Percentiles rank a stretch among this genome's conserved stretches.
phyloP scores from a whole-genome alignment of 2,888 invertebrate species.

The Matsumyia berberina region DNA sequence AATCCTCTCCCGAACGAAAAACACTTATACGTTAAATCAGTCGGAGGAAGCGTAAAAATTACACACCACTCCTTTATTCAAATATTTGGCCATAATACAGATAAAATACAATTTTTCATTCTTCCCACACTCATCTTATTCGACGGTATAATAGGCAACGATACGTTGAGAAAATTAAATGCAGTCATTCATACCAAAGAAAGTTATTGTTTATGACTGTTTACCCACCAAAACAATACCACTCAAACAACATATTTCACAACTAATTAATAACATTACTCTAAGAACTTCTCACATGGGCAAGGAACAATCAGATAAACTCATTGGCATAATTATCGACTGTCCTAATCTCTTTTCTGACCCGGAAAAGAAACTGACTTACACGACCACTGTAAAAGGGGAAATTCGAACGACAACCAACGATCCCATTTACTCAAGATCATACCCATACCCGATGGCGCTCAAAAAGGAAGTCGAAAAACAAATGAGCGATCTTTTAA shows the following conservation, averaged over 20 bases:
- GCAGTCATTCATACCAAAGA: not conserved
- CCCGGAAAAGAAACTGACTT: not conserved
- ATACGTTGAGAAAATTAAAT: not conserved
- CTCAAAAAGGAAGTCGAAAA: not conserved
- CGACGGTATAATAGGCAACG: not conserved
- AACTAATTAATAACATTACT: no score
- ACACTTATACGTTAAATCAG: not conserved
- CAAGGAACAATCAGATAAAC: not conserved
- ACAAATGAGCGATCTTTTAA: not conserved
- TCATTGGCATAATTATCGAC: no score
- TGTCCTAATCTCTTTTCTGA: not conserved
- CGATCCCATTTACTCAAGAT: not conserved
- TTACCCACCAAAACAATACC: not conserved
- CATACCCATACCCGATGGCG: not conserved
- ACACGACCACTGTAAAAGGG: not conserved
- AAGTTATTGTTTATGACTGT: no score
- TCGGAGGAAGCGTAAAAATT: not conserved
- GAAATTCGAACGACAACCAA: not conserved
- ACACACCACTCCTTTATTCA: not conserved
- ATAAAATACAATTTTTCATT: not conserved
- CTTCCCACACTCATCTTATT: not conserved
- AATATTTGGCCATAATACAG: not conserved
- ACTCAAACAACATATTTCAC: no score
- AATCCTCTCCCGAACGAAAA: not conserved
- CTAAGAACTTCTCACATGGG: not conserved